Evolutionary conservation across 2,888 invertebrate genomes (phyloP).

Genomic region (Campoplex capitator): DNA sequence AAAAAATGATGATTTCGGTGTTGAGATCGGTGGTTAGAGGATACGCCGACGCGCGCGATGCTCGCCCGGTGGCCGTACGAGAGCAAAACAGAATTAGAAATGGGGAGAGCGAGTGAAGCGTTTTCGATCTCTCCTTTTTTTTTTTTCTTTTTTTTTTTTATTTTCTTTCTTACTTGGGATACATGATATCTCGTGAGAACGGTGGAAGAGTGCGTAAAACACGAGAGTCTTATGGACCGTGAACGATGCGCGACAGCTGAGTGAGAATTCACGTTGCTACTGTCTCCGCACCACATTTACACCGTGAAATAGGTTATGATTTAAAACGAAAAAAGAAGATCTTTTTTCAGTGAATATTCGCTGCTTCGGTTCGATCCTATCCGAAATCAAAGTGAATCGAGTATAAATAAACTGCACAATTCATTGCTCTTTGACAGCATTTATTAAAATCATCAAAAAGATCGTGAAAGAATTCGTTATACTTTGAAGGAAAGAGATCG

Average conservation of each 20-base stretch:
- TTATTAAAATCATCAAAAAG: background rate
- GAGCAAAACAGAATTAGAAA: constrained; percentile 72
- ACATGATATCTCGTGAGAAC: constrained; percentile 62
- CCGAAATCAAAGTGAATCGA: constrained; percentile 6
- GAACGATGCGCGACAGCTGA: constrained; percentile 80
- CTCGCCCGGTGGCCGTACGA: constrained; percentile 69
- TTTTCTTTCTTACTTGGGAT: constrained; percentile 13
- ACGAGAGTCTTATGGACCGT: constrained; percentile 63
- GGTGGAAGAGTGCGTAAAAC: constrained; percentile 70
- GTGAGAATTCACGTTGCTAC: constrained; percentile 62
- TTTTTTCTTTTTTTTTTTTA: background rate
- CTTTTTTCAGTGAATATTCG: constrained; percentile 25
- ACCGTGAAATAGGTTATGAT: constrained; percentile 27
- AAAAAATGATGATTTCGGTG: constrained; percentile 50
- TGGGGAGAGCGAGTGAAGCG: constrained; percentile 67
- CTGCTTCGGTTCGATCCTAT: background rate
- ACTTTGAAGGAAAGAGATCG: background rate
- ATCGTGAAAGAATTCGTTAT: background rate
- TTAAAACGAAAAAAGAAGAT: constrained; percentile 25
- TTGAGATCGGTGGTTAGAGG: constrained; percentile 31
- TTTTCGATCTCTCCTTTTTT: constrained; percentile 21
- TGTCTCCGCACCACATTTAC: constrained; percentile 14
- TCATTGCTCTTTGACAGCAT: constrained; percentile 2
- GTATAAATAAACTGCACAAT: background rate
- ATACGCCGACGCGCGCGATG: constrained; percentile 60